Percentiles rank a stretch among this genome's conserved stretches.
phyloP scores from a whole-genome alignment of 2,888 invertebrate genomes.

The Caenorhabditis uteleia region DNA sequence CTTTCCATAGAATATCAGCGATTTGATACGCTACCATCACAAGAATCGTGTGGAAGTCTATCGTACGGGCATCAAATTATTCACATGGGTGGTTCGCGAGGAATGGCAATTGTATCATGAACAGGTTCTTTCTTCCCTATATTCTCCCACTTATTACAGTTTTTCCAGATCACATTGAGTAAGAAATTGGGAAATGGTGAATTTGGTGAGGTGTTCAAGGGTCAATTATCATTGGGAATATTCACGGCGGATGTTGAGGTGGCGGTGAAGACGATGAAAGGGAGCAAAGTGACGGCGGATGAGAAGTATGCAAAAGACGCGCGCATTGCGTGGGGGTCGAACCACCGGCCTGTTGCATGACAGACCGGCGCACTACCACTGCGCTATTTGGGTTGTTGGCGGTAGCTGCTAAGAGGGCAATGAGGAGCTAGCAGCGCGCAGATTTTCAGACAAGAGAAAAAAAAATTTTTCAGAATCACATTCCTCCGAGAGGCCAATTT shows the following conservation, averaged over 20 bases:
- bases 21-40: constrained; percentile 50
- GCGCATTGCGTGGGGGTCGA: too few relatives aligned
- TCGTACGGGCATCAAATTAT: constrained; percentile 28
- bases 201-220: constrained; percentile 55
- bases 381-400: too few relatives aligned
- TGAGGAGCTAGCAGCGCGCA: too few relatives aligned
- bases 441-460: background rate
- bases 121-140: constrained; percentile 22
- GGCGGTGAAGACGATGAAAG: constrained; percentile 56
- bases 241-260: constrained; percentile 52
- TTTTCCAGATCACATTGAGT: constrained; percentile 35
- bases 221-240: constrained; percentile 38
- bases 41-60: constrained; percentile 39
- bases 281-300: constrained; percentile 42
- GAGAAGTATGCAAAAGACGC: constrained; percentile 34
- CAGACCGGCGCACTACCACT: too few relatives aligned
- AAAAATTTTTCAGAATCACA: constrained; percentile 34
- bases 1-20: constrained; percentile 41
- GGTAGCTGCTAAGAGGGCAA: too few relatives aligned
- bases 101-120: constrained; percentile 59
- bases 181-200: constrained; percentile 53
- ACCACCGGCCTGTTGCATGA: too few relatives aligned
- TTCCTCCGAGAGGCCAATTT: constrained; percentile 59
- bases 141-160: background rate
- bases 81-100: constrained; percentile 36